Base-by-base conservation (phyloP, 2,113 vertebrate species). In the Naja naja region DNA sequence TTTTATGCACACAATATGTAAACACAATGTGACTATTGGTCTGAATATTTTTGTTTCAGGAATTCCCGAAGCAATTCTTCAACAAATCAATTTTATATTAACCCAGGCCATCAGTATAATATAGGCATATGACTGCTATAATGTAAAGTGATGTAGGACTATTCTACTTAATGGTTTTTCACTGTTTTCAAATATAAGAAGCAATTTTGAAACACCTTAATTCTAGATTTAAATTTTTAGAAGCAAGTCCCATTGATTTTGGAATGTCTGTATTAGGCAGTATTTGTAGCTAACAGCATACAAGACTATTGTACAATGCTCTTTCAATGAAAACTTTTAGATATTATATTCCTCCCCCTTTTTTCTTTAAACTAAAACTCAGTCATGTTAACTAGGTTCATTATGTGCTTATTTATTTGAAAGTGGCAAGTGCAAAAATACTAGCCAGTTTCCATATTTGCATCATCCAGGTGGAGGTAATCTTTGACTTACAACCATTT, bases 361-460 rank as follows among this genome's bases (percentile, higher is more conserved):
- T 89, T 92, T 53, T 94, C 94, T 85, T 91, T 92, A 92, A 56
- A 85, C 58, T 45, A 90, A 94, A 47, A 95, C 95, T 23, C 43
- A 47, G 3, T 47, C 60, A 49, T 25, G 34, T 11, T 94, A 93
- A 69, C 94, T 94, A 93, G 55, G 54, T 45, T 94, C 94, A 93
- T 94, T 88, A 90, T 88, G 69, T 23, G 1, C 69, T 30, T 54
- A 91, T 94, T 30, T 54, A 91, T 94, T 94, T 92, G 92, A 96
- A 95, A 92, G 88, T 92, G 69, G 93, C 55, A 94, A 27, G 30
- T 94, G 52, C 16, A 89, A 93, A 58, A 92, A 93, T 96, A 96
- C 94, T 96, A 94, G 94, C 95, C 94, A 95, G 94, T 90, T 7
- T 86, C 12, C 90, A 91, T 96, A 91, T 95, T 96, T 95, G 53